Conservation (phyloP, 1,140 invertebrate species). For the Drosophila busckii region DNA sequence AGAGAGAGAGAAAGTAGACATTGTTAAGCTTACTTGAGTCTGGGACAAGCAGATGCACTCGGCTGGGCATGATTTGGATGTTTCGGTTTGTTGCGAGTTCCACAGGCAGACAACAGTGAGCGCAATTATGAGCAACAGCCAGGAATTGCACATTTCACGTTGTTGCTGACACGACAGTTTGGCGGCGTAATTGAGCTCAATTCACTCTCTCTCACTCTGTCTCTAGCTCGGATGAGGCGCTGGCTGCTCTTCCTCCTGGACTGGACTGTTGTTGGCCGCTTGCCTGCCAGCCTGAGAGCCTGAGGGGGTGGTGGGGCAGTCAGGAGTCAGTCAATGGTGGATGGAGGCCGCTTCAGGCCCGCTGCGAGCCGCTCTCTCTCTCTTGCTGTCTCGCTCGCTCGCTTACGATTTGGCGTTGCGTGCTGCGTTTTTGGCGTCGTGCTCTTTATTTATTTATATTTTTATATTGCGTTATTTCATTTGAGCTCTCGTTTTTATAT, state of each 20-base stretch:
- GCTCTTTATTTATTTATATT: slow-evolving; percentile 59
- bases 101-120: slow-evolving; percentile 79
- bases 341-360: too few relatives aligned
- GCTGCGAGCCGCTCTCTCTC: slow-evolving; percentile 1
- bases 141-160: slow-evolving; percentile 79
- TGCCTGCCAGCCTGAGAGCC: too few relatives aligned
- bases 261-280: too few relatives aligned
- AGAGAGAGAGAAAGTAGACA: slow-evolving; percentile 7
- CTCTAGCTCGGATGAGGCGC: not conserved
- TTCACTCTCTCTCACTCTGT: slow-evolving; percentile 41
- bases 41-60: slow-evolving; percentile 90
- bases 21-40: slow-evolving; percentile 84
- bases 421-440: slow-evolving; percentile 5
- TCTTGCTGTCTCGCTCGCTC: not conserved
- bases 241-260: too few relatives aligned
- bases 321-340: too few relatives aligned
- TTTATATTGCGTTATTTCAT: slow-evolving; percentile 72
- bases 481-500: slow-evolving; percentile 75
- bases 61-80: slow-evolving; percentile 82
- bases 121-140: slow-evolving; percentile 78
- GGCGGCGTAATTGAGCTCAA: slow-evolving; percentile 76
- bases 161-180: slow-evolving; percentile 76
- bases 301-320: too few relatives aligned
- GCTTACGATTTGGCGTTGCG: slow-evolving; percentile 5
- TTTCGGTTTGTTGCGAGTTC: slow-evolving; percentile 78